These are phyloP conservation scores for Pachymerium ferrugineum DNA, from an alignment of 2,888 invertebrate genomes.

Conservation along the genomic window DNA sequence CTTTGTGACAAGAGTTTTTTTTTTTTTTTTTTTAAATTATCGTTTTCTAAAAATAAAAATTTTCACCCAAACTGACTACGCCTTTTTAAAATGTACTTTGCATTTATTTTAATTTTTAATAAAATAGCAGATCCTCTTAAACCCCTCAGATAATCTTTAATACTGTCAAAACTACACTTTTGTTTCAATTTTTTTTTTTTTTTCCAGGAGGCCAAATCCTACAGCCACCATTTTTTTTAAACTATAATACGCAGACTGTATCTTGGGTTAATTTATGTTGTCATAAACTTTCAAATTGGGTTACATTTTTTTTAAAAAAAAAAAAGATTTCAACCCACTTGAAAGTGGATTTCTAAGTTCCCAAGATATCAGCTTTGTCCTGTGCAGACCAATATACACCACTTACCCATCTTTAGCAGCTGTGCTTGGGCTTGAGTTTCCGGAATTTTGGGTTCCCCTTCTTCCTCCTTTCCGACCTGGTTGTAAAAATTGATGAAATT, in stretches of 20 bases:
- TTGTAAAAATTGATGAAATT: neutral
- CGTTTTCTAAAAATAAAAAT: no score
- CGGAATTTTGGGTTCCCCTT: neutral
- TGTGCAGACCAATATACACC: slow-evolving; percentile 30
- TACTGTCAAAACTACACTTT: neutral
- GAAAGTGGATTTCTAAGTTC: no score
- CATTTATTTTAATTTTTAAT: no score
- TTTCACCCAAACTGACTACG: no score
- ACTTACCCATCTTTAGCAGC: slow-evolving; percentile 30
- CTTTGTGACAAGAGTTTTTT: neutral
- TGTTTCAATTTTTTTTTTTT: no score
- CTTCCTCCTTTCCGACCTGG: slow-evolving; percentile 19
- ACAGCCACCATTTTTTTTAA: no score
- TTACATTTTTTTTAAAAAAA: no score
- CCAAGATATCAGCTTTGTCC: slow-evolving; percentile 32
- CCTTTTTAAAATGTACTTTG: no score
- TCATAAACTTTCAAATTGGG: neutral
- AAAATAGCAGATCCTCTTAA: neutral
- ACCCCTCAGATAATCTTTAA: no score
- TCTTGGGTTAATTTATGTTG: neutral
- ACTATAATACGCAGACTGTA: neutral
- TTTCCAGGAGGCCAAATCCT: neutral
- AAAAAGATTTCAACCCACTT: neutral
- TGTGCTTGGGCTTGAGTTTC: slow-evolving; percentile 5
- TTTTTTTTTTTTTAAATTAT: neutral